phyloP scores from a whole-genome alignment of 2,113 vertebrate genomes.

The Percina caprodes region DNA sequence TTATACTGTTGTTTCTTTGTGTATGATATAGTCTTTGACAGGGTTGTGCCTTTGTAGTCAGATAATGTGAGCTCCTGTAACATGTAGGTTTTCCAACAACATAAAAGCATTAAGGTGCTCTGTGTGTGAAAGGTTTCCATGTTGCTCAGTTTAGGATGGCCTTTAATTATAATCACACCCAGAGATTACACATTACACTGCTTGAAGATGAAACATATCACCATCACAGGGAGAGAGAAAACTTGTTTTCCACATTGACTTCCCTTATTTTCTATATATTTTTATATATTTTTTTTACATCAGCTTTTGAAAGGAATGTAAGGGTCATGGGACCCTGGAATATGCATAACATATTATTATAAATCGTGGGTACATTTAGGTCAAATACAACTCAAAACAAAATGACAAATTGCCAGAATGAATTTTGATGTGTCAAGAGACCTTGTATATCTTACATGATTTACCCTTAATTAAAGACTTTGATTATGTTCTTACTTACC shows the following conservation, averaged over 20 bases:
- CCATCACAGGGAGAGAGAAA: background rate
- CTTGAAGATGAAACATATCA: conserved; percentile 2
- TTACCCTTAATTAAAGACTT: background rate
- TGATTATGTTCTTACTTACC: background rate
- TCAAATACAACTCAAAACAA: background rate
- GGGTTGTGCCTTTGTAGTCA: conserved; percentile 60
- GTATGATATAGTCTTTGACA: conserved; percentile 23
- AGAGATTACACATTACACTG: conserved; percentile 21
- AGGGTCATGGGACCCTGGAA: background rate
- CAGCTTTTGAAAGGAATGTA: background rate
- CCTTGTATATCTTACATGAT: background rate
- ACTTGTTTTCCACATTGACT: conserved; percentile 36
- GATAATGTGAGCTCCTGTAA: conserved; percentile 43
- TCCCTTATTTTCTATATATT: background rate
- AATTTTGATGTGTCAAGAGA: background rate
- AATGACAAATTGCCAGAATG: background rate
- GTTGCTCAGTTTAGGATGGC: conserved; percentile 24
- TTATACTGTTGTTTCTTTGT: conserved; percentile 46
- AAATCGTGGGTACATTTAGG: background rate
- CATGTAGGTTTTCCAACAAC: background rate
- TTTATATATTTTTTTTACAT: background rate
- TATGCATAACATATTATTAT: background rate
- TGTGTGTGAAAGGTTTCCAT: conserved; percentile 12
- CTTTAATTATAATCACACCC: conserved; percentile 44
- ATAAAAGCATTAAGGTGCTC: conserved; percentile 35